A percentile compares a stretch with the other conserved stretches of the same genome.
phyloP scores from a whole-genome alignment of 2,888 invertebrate genomes.

The Stenichneumon culpator region DNA sequence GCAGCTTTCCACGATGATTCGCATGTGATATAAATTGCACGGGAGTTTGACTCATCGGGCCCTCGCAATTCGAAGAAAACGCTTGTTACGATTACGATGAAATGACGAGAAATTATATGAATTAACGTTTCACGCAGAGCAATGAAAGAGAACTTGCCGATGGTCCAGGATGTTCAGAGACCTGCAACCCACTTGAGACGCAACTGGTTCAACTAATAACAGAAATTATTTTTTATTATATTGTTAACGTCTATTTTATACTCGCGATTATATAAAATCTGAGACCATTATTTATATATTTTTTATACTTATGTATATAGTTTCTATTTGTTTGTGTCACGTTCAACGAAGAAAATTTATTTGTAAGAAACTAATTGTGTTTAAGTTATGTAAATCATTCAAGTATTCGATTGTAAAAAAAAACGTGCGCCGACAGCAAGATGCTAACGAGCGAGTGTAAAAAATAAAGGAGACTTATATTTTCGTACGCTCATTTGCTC shows the following conservation, averaged over 20 bases:
- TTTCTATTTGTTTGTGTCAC: slow-evolving; percentile 5
- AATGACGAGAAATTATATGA: slow-evolving; percentile 38
- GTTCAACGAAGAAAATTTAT: slow-evolving; percentile 21
- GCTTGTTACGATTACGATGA: slow-evolving; percentile 1
- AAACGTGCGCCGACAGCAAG: background rate
- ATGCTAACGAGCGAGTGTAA: background rate
- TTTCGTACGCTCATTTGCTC: slow-evolving; percentile 9
- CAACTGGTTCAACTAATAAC: slow-evolving; percentile 60
- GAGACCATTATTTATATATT: slow-evolving; percentile 47
- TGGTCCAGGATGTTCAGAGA: slow-evolving; percentile 66
- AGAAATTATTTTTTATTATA: slow-evolving; percentile 14
- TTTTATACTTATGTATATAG: slow-evolving; percentile 38
- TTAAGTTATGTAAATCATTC: slow-evolving; percentile 16
- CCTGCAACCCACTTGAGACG: slow-evolving; percentile 48
- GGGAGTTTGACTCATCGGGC: slow-evolving; percentile 11
- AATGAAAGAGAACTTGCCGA: slow-evolving; percentile 74
- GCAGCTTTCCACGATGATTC: slow-evolving; percentile 47
- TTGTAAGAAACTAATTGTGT: slow-evolving; percentile 24
- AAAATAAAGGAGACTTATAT: slow-evolving; percentile 41
- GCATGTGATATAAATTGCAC: slow-evolving; percentile 43
- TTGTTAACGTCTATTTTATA: slow-evolving; percentile 25
- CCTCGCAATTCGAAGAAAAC: slow-evolving; percentile 37
- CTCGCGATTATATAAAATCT: slow-evolving; percentile 18
- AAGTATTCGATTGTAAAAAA: background rate
- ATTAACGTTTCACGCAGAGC: slow-evolving; percentile 70